Evolutionary conservation across 1,140 invertebrate species (phyloP), one percentile per base, ranked within the genome.

Genomic region (Hypothenemus hampei): DNA sequence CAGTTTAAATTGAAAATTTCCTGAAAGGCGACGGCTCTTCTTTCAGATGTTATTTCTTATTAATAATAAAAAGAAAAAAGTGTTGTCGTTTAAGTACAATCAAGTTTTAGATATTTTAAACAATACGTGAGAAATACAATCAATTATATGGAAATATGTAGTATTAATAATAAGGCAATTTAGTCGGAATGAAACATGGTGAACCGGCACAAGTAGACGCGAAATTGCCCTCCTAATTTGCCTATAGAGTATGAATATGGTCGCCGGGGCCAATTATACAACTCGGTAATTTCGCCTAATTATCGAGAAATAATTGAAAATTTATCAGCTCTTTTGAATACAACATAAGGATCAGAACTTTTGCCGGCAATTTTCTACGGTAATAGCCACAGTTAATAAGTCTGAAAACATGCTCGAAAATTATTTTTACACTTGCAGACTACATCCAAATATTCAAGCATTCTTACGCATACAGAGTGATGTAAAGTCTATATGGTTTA

Each of bases 1-100:
- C 54, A 49, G 62, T 57, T 46, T 63, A 62, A 65, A 65, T 63
- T 65, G 60, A 65, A 64, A 64, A 63, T 65, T 47, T 24, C 60
- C 60, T 51, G 57, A 54, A 23, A 10, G 33, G 13, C 13, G 26
- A 45, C 15, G 24, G 31, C 15, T 13, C 16, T 16, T 15, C 8
- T 22, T 35, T 21, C 18, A n/a, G 16, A n/a, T 29, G 11, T 18
- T 46, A 29, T 13, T 16, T 29, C 3, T 15, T 11, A 11, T 18
- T 29, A 15, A 26, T 46, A 29, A 46, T 26, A 45, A 45, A 13
- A 13, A 13, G 13, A 31, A 31, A 8, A 31, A 31, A 31, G 26
- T 8, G 8, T 11, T 31, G 8, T 8, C 26, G 13, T 31, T 31
- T 8, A 31, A 31, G 13, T 31, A 11, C 26, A 11, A 13, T 13